phyloP scores from a whole-genome alignment of 2,113 vertebrate genomes.

The Egretta garzetta region DNA sequence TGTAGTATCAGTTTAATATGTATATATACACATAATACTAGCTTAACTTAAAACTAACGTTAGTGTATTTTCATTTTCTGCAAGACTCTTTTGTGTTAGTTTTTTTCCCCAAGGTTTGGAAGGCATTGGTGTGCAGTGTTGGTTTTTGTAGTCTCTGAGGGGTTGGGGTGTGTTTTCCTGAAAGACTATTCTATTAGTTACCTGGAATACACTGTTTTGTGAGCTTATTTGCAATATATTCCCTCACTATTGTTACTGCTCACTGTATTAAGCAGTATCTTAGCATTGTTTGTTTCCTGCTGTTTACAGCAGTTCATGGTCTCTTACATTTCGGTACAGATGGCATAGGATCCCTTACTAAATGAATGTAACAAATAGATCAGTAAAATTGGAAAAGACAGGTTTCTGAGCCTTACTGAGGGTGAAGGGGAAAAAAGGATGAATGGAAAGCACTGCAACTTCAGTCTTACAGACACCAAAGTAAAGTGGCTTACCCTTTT shows the following conservation, averaged over 20 bases:
- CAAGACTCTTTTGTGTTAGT: accelerated
- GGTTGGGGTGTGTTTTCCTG: not conserved
- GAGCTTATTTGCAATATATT: not conserved
- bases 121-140: not conserved
- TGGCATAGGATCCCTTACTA: not conserved
- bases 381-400: not conserved
- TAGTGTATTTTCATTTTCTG: not conserved
- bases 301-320: not conserved
- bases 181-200: not conserved
- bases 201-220: not conserved
- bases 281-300: not conserved
- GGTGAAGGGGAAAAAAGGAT: too few species aligned
- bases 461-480: not conserved
- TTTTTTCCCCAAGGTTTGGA: not conserved
- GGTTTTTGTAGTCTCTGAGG: not conserved
- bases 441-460: not conserved
- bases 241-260: not conserved
- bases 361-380: not conserved
- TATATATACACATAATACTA: not conserved
- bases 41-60: not conserved
- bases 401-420: not conserved
- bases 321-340: not conserved
- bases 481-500: not conserved
- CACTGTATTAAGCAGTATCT: not conserved
- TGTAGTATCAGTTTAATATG: not conserved